Evolutionary conservation across 2,888 invertebrate species (phyloP), one percentile per base, ranked within the genome.

Genomic region (Diadromus collaris): DNA sequence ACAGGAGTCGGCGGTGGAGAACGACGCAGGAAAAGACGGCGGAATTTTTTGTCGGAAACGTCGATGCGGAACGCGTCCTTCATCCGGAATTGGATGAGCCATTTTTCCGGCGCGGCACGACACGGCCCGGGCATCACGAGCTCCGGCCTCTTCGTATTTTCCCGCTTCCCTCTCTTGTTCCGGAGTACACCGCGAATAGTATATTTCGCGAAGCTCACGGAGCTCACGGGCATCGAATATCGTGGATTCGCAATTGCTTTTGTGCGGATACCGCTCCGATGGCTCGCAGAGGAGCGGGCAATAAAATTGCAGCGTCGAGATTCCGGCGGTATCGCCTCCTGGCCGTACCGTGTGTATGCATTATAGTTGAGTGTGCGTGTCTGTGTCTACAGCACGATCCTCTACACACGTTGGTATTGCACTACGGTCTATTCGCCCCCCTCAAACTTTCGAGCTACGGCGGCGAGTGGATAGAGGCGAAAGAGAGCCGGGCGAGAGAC

Each of bases 291-390:
- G 67, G 38, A 38, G 44, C 38, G 38, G 51, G 73, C 69, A 81
- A 80, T 70, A 82, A 78, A 78, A 80, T 78, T 73, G 69, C 54
- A 72, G 68, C 48, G 48, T 64, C 32, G 76, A 76, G 72, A 79
- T 79, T 79, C 79, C 79, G 51, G 60, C 63, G 41, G 79, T 64
- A 79, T 76, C 72, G 79, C 64, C 69, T 73, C 51, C 51, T 41
- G 5, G 10, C 9, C 21, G 51, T 21, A 1, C 51, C 51, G 64
- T 34, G 60, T 67, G 32, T 64, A 56, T 64, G 56, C 64, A 56
- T 72, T 64, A 72, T 58, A 54, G 56, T 56, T 46, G 13, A 29
- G 38, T 4, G 16, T 7, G 38, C 13, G 58, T 60, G 46, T 65
- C 46, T 56, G 34, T 58, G 2, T 13, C 29, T 2, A 7, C 5